Conservation (phyloP, 2,888 invertebrate genomes). For the Ganaspis brasiliensis region DNA sequence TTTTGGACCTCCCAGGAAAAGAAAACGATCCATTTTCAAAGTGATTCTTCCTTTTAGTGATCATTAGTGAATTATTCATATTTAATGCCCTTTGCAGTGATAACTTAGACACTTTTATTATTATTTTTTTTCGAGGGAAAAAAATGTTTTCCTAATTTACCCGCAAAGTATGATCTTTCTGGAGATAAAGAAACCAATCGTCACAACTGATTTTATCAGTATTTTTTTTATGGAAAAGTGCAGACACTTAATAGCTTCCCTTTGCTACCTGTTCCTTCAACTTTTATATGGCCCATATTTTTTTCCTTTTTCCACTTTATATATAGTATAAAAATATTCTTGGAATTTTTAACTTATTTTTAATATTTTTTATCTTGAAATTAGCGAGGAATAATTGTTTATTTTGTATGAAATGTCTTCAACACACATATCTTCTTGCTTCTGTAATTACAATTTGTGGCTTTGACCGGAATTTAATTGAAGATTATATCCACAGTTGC, state of each 20-base stretch:
- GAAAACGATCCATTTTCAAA: constrained; percentile 1
- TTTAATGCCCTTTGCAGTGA: neutral
- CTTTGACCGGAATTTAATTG: neutral
- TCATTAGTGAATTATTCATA: constrained; percentile 21
- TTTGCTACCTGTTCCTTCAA: too few relatives aligned
- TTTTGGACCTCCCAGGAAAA: neutral
- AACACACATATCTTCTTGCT: neutral
- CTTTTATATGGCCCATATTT: too few relatives aligned
- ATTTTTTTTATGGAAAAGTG: neutral
- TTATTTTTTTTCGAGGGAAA: neutral
- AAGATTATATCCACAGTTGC: neutral
- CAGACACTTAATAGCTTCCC: too few relatives aligned
- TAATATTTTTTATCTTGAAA: too few relatives aligned
- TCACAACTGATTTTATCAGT: neutral
- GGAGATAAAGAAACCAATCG: neutral
- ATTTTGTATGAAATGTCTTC: too few relatives aligned
- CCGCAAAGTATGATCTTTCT: neutral
- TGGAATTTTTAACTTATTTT: too few relatives aligned
- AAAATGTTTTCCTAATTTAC: neutral
- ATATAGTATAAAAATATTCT: too few relatives aligned
- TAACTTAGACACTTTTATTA: neutral
- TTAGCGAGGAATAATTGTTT: neutral
- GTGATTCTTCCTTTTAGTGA: neutral
- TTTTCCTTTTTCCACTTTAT: too few relatives aligned
- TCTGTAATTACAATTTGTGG: constrained; percentile 5